Evolutionary conservation across 1,140 invertebrate species (phyloP).

Genomic region (Pseudomyrmex cubaensis): DNA sequence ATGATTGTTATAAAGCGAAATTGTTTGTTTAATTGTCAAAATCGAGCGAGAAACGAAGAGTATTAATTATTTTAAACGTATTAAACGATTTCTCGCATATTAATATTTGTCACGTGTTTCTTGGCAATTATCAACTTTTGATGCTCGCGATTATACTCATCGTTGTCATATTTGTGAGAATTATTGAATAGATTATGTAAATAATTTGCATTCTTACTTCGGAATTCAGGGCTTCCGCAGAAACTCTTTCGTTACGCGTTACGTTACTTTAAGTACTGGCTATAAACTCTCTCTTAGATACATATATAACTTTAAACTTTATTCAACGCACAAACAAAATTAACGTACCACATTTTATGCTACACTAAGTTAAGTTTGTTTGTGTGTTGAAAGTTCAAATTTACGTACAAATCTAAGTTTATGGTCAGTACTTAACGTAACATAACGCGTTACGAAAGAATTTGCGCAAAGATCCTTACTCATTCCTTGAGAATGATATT

Average conservation of each 20-base stretch:
- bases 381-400: too few species aligned
- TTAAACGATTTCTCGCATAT: constrained; percentile 18
- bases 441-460: too few species aligned
- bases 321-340: too few species aligned
- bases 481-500: neutral
- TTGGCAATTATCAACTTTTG: neutral
- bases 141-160: neutral
- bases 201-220: constrained; percentile 9
- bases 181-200: neutral
- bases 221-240: neutral
- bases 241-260: too few species aligned
- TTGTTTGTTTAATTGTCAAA: neutral
- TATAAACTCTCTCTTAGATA: too few species aligned
- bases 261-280: too few species aligned
- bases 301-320: too few species aligned
- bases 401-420: too few species aligned
- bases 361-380: too few species aligned
- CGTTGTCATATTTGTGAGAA: neutral
- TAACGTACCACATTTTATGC: too few species aligned
- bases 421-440: too few species aligned
- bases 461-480: too few species aligned
- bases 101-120: neutral
- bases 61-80: neutral
- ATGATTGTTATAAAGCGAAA: neutral
- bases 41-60: neutral